Evolutionary conservation across 2,888 invertebrate species (phyloP).

Genomic region (Xestia ashworthii): DNA sequence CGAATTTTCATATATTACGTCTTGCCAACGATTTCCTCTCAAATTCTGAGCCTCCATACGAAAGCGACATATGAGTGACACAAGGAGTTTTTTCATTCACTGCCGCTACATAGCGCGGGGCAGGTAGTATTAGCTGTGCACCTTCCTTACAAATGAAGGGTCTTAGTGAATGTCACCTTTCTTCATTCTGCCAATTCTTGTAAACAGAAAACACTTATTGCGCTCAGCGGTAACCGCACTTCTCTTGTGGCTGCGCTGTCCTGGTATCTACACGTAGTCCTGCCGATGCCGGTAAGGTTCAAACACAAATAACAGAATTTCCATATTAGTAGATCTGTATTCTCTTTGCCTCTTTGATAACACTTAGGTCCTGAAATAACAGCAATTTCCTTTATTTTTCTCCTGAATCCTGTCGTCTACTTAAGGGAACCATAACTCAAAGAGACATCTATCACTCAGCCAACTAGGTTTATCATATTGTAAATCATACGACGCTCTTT

Average conservation of each 20-base stretch:
- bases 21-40: not conserved
- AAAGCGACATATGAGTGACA: not conserved
- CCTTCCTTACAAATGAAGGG: not conserved
- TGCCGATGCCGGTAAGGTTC: not conserved
- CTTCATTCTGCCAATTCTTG: not conserved
- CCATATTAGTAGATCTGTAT: not conserved
- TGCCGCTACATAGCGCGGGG: not conserved
- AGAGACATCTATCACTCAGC: constrained; percentile 79
- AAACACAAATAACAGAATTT: not conserved
- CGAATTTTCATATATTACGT: not conserved
- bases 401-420: constrained; percentile 39
- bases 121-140: not conserved
- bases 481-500: constrained; percentile 74
- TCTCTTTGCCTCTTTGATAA: not conserved
- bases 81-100: not conserved
- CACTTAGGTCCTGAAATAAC: constrained; percentile 23
- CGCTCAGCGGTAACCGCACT: not conserved
- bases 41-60: not conserved
- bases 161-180: not conserved
- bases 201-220: not conserved
- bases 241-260: not conserved
- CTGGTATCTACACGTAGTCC: not conserved
- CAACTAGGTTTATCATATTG: constrained; percentile 77
- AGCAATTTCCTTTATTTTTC: constrained; percentile 36
- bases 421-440: constrained; percentile 55